Conservation (phyloP, 2,888 invertebrate species). For the Pherbina coryleti region DNA sequence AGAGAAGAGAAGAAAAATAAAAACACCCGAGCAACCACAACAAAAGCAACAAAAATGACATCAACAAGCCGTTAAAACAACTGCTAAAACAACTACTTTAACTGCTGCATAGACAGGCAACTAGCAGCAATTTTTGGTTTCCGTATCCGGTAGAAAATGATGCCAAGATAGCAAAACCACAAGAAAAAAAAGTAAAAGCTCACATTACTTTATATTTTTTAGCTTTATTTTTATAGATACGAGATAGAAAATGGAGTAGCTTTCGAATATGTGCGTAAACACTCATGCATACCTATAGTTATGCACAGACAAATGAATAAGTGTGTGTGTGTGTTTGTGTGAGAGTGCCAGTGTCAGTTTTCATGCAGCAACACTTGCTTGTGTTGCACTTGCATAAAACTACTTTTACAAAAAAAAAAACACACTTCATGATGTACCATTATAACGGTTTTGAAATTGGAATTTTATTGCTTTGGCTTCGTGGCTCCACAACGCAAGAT, state of each 20-base stretch:
- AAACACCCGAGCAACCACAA: no score
- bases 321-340: not conserved
- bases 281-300: not conserved
- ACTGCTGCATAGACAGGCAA: conserved; percentile 39
- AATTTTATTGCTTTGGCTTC: conserved; percentile 37
- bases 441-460: conserved; percentile 35
- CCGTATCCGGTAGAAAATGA: conserved; percentile 48
- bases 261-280: not conserved
- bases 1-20: not conserved
- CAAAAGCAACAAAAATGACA: not conserved
- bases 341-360: not conserved
- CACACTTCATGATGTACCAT: conserved; percentile 17
- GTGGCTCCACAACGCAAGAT: conserved; percentile 6
- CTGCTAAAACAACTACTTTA: not conserved
- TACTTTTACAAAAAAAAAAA: not conserved
- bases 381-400: conserved; percentile 10
- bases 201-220: not conserved
- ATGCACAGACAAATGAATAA: not conserved
- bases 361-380: conserved; percentile 17
- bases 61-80: not conserved
- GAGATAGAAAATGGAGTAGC: not conserved
- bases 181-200: not conserved
- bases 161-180: conserved; percentile 25
- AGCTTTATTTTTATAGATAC: not conserved
- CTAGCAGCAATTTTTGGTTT: conserved; percentile 54